Conservation (phyloP, 2,797 vertebrate genomes). For the Gallinago nigripennis region DNA sequence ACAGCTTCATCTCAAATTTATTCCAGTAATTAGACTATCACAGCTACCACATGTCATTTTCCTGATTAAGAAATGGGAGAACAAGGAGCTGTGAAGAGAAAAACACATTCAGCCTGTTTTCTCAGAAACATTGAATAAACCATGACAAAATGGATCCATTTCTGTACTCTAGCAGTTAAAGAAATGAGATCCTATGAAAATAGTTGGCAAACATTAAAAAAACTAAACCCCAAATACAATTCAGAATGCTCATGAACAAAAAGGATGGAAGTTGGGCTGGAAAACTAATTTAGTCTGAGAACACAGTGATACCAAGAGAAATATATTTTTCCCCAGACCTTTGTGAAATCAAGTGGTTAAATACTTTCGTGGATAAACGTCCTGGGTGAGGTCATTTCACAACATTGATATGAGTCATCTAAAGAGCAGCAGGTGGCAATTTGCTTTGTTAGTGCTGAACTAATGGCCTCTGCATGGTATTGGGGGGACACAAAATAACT, state of each 20-base stretch:
- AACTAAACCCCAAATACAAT: background rate
- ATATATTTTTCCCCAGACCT: background rate
- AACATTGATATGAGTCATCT: background rate
- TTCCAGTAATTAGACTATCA: constrained; percentile 34
- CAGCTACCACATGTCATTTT: constrained; percentile 1
- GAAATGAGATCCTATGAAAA: background rate
- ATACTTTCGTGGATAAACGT: background rate
- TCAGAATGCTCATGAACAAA: background rate
- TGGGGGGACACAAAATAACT: background rate
- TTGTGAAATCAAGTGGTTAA: background rate
- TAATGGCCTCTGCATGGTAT: background rate
- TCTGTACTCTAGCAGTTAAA: background rate
- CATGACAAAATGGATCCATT: background rate
- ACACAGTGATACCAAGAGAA: background rate
- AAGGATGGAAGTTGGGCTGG: background rate
- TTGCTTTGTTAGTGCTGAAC: background rate
- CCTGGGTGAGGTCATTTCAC: background rate
- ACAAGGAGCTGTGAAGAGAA: background rate
- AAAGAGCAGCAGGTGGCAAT: background rate
- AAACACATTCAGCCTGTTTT: background rate
- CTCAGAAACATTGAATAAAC: background rate
- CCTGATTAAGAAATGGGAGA: constrained; percentile 14
- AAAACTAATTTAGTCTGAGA: background rate
- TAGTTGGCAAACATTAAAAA: background rate
- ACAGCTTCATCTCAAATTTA: constrained; percentile 30